These are phyloP conservation scores for Ericerus pela DNA, from an alignment of 1,140 invertebrate species.

Conservation along the genomic window DNA sequence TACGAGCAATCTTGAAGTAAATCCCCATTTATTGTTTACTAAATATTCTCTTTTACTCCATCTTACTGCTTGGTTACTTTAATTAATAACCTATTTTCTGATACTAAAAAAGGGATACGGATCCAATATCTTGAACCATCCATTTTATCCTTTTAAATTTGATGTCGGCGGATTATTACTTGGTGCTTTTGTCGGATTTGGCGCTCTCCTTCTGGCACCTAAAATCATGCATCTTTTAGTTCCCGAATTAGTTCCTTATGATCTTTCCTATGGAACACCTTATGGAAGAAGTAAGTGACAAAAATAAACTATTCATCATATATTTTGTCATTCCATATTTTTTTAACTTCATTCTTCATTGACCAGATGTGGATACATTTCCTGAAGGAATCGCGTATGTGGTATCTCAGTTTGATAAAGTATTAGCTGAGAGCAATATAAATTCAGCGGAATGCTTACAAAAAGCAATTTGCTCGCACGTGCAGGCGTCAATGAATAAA, in stretches of 20 bases:
- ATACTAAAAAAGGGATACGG: slow-evolving; percentile 18
- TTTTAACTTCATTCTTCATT: background rate
- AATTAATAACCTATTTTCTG: no score
- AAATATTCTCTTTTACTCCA: background rate
- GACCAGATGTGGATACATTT: background rate
- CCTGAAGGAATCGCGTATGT: slow-evolving; percentile 43
- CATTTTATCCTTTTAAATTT: slow-evolving; percentile 45
- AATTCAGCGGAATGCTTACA: slow-evolving; percentile 64
- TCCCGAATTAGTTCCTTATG: background rate
- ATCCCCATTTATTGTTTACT: no score
- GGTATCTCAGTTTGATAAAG: slow-evolving; percentile 52
- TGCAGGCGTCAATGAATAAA: slow-evolving; percentile 39
- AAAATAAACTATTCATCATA: background rate
- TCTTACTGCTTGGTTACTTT: background rate
- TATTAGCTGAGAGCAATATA: slow-evolving; percentile 52
- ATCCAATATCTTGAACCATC: background rate
- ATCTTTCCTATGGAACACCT: background rate
- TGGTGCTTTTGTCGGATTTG: slow-evolving; percentile 60
- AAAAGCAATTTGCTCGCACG: slow-evolving; percentile 55
- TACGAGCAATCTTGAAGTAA: background rate
- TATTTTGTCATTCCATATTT: no score
- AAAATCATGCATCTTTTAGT: slow-evolving; percentile 47
- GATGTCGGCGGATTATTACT: slow-evolving; percentile 63
- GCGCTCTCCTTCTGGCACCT: slow-evolving; percentile 57
- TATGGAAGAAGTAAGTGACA: background rate